phyloP scores from a whole-genome alignment of 1,140 invertebrate genomes.

The Trachymyrmex septentrionalis region DNA sequence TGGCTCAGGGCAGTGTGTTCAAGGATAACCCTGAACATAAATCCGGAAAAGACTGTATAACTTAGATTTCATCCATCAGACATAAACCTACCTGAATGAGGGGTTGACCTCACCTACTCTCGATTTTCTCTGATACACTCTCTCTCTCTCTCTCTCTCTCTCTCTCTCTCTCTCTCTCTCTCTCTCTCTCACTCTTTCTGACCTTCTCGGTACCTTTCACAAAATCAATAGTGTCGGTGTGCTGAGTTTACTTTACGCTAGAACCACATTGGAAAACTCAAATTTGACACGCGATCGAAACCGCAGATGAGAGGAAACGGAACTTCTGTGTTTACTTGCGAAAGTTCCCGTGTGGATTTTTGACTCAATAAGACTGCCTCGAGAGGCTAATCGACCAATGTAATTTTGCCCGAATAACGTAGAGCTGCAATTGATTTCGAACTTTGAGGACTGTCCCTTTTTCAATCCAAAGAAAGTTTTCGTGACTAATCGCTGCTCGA shows the following conservation, averaged over 20 bases:
- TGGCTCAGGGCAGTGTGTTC: conserved; percentile 36
- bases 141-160: background rate
- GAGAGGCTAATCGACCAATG: background rate
- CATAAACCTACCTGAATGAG: conserved; percentile 74
- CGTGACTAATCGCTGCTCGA: conserved; percentile 29
- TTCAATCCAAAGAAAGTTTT: conserved; percentile 52
- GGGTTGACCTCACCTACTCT: conserved; percentile 78
- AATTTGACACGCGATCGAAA: conserved; percentile 49
- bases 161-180: background rate
- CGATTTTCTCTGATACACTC: conserved; percentile 66
- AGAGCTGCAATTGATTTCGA: conserved; percentile 38
- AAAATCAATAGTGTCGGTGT: conserved; percentile 81
- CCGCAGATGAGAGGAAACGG: background rate
- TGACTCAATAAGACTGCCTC: background rate
- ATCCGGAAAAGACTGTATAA: conserved; percentile 64
- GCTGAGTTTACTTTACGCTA: conserved; percentile 73
- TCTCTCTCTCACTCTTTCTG: conserved; percentile 22
- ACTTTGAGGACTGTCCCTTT: conserved; percentile 42
- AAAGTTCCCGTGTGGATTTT: conserved; percentile 7
- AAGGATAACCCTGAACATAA: conserved; percentile 66
- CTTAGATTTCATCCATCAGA: conserved; percentile 30
- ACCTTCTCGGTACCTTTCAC: conserved; percentile 40
- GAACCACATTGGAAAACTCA: conserved; percentile 56
- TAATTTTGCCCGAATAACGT: conserved; percentile 48
- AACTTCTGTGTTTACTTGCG: conserved; percentile 15